Evolutionary conservation across 2,888 invertebrate species (phyloP), one percentile per base, ranked within the genome.

Genomic region (Bimastos eiseni): DNA sequence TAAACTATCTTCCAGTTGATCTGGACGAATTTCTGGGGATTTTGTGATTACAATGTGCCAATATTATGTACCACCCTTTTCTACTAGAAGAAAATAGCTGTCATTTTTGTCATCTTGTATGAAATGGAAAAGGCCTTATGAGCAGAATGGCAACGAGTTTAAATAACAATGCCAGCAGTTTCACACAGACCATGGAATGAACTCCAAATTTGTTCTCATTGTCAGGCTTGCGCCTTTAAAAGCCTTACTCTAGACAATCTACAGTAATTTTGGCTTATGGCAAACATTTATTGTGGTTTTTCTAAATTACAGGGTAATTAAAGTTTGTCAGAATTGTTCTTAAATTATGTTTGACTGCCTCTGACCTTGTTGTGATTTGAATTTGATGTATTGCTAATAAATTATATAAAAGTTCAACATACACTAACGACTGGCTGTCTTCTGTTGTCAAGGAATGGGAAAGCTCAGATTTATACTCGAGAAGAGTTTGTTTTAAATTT

Each of bases 21-120:
- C 70, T 70, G 70, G 70, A 70, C 30, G 70, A n/a, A n/a, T 70
- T 70, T 70, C 70, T 70, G 70, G 70, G 70, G 70, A 70, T 70
- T 70, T 70, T 70, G 70, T 70, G 30, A 8, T 70, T 70, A 70
- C n/a, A n/a, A n/a, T 70, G 70, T 70, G 70, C 70, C 70, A 70
- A 70, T 70, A 70, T n/a, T 70, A 70, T 17, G 70, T 70, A n/a
- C 70, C 70, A 70, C 11, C 70, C 70, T 70, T 70, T 70, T 70
- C n/a, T 70, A n/a, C 70, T 70, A 70, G 70, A 70, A 70, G 70
- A n/a, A 70, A 70, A 30, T 70, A n/a, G 70, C 70, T 70, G n/a
- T 30, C 70, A 70, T 70, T 70, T n/a, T n/a, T 70, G 70, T 70
- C 70, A 11, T 8, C n/a, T 30, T n/a, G n/a, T 70, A 70, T 70